Conservation (phyloP, 2,888 invertebrate species). For the Macroteleia sp. region DNA sequence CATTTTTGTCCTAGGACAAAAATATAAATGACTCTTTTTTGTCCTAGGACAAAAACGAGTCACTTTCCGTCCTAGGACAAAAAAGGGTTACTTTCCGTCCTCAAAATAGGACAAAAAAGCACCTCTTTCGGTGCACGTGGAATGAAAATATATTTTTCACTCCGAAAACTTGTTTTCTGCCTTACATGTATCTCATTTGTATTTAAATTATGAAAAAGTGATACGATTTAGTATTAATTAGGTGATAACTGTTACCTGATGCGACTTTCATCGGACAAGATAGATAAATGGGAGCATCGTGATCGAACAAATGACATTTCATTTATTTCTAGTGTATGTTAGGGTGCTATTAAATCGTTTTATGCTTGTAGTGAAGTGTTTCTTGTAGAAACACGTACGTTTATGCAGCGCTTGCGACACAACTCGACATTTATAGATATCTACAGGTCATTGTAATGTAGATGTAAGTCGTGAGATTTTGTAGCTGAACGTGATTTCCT, state of each 20-base stretch:
- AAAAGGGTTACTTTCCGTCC: no score
- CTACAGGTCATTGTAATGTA: conserved; percentile 43
- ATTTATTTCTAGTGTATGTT: conserved; percentile 16
- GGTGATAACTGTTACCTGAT: conserved; percentile 11
- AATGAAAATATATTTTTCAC: no score
- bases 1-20: no score
- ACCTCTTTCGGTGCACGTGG: no score
- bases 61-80: no score
- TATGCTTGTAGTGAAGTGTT: conserved; percentile 29
- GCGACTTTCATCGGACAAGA: not conserved
- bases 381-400: conserved; percentile 29
- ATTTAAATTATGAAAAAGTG: no score
- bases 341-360: conserved; percentile 29
- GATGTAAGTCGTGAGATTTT: conserved; percentile 70
- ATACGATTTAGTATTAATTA: conserved; percentile 8
- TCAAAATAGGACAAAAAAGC: no score
- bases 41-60: no score
- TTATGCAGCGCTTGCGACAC: not conserved
- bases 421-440: conserved; percentile 39
- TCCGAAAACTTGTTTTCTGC: no score
- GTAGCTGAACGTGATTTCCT: conserved; percentile 71
- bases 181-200: no score
- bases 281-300: conserved; percentile 31
- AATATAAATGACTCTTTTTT: no score
- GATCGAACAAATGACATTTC: conserved; percentile 17